Base-by-base conservation (phyloP, 2,113 vertebrate genomes). In the Mormoops blainvillei region DNA sequence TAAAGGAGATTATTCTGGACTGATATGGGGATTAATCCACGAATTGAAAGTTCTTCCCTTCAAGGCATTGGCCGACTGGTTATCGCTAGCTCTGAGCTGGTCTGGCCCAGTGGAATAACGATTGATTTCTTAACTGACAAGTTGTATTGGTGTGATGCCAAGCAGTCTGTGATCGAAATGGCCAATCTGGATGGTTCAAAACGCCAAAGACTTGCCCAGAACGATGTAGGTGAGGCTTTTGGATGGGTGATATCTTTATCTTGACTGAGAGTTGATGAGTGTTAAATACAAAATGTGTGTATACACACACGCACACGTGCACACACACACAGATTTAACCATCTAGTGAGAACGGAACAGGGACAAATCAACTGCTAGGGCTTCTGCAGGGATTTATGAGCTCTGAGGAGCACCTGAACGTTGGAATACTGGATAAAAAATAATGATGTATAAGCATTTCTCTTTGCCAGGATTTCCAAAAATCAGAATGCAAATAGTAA, bases 1-100 rank as follows among this genome's bases (percentile, higher is more conserved):
- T 97, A 97, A 98, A 99, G 99, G 99, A 99, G 98, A 98, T 97
- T 99, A 93, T 99, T 99, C 98, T 99, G 99, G 99, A 99, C 99
- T 3, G 99, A 99, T 87, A 96, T 98, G 67, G 99, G 99, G 28
- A 61, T 87, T 82, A 97, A 80, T 24, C 99, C 99, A 16, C 95
- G 84, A 36, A 99, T 99, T 93, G 99, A 98, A 98, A 99, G 99
- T 20, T 98, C 99, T 83, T 99, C 99, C 43, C 95, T 99, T 85
- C 98, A 99, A 33, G 99, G 99, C 71, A 95, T 80, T 0, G 95
- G 97, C 45, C 99, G 99, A 4, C 86, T 4, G 4, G 91, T 99
- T 3, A 78, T 99, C 87, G 99, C 98, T 16, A 98, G 97, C 88
- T 97, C 98, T 0, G 96, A 98, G 89, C 99, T 99, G 18, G 73